phyloP scores from a whole-genome alignment of 2,797 vertebrate genomes.

The Lemur catta region DNA sequence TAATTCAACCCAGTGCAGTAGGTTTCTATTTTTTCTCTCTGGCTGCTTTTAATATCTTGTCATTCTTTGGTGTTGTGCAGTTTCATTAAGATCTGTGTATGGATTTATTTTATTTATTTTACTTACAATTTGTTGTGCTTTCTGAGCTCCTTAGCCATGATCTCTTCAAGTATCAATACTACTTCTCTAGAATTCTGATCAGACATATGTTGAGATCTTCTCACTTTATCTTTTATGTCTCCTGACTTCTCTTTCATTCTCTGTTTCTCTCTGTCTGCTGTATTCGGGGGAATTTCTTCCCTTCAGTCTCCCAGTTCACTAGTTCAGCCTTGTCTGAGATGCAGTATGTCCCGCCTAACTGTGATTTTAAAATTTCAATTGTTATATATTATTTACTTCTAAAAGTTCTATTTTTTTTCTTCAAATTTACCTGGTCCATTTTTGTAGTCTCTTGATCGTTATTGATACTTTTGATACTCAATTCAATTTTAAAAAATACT shows the following conservation, averaged over 20 bases:
- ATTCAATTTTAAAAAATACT: neutral
- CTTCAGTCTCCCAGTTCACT: neutral
- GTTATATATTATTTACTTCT: neutral
- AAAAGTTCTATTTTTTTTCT: neutral
- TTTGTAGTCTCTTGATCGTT: neutral
- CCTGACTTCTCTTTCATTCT: neutral
- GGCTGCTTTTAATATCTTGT: neutral
- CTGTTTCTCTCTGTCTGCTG: neutral
- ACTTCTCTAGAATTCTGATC: neutral
- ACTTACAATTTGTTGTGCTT: neutral
- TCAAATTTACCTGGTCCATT: neutral
- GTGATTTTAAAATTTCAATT: neutral
- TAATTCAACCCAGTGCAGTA: neutral
- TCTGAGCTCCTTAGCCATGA: neutral
- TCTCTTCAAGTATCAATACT: neutral
- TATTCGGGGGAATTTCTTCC: neutral
- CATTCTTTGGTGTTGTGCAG: neutral
- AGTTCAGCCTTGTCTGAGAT: neutral
- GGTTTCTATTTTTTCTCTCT: neutral
- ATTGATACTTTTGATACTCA: neutral
- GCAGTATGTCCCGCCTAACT: neutral
- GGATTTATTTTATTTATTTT: neutral
- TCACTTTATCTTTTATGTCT: neutral
- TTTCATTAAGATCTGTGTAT: neutral
- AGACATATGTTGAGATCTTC: neutral